These are phyloP conservation scores for Martes martes DNA, from an alignment of 2,113 vertebrate genomes.

Conservation along the genomic window DNA sequence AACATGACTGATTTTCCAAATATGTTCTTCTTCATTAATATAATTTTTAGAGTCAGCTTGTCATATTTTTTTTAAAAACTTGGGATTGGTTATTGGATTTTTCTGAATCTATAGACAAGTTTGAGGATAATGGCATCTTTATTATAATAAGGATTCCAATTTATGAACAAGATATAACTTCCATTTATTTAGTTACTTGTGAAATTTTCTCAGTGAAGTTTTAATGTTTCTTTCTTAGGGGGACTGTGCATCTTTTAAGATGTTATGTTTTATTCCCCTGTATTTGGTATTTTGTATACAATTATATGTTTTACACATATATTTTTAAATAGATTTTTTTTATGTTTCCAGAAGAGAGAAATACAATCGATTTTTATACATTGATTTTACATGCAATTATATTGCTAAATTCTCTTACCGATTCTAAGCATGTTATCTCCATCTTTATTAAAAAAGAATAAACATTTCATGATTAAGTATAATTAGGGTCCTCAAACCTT, in stretches of 20 bases:
- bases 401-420: background rate
- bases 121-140: background rate
- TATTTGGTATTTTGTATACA: background rate
- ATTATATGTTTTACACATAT: background rate
- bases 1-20: background rate
- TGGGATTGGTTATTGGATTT: background rate
- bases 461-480: background rate
- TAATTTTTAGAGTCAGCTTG: background rate
- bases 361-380: background rate
- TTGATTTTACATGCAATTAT: background rate
- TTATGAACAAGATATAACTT: background rate
- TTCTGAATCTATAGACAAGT: background rate
- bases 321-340: background rate
- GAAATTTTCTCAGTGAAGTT: background rate
- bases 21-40: background rate
- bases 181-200: background rate
- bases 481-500: background rate
- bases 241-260: background rate
- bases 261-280: background rate
- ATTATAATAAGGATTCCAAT: background rate
- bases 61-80: background rate
- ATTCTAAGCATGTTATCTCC: background rate
- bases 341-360: background rate
- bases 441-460: background rate
- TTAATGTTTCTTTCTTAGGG: background rate